phyloP scores from a whole-genome alignment of 1,140 invertebrate species.

The Agraylea sexmaculata region DNA sequence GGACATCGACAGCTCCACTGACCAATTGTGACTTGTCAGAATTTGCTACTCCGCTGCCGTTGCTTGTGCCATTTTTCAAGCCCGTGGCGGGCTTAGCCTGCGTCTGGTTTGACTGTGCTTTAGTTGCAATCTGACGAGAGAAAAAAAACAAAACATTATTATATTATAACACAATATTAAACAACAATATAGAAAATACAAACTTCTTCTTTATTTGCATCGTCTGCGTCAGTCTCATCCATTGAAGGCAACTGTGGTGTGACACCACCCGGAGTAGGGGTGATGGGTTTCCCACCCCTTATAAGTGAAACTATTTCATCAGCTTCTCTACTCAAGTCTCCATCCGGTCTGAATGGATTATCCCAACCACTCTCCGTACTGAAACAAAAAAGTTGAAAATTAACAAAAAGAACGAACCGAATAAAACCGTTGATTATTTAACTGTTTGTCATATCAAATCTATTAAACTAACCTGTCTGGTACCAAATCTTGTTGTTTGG shows the following conservation, averaged over 20 bases:
- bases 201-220: constrained; percentile 11
- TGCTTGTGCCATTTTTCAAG: constrained; percentile 33
- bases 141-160: constrained; percentile 2
- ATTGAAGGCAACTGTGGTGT: constrained; percentile 26
- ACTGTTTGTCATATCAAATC: no score
- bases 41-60: constrained; percentile 28
- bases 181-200: not conserved
- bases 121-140: constrained; percentile 26
- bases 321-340: constrained; percentile 85
- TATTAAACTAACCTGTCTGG: no score
- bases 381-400: constrained; percentile 39
- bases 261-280: constrained; percentile 30
- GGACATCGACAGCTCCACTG: constrained; percentile 56
- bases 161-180: not conserved
- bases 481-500: constrained; percentile 28
- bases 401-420: no score
- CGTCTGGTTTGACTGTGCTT: constrained; percentile 28
- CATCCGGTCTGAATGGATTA: constrained; percentile 93
- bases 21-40: constrained; percentile 25
- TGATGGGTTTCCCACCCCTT: constrained; percentile 54
- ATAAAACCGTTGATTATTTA: no score
- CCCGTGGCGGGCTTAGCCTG: constrained; percentile 28
- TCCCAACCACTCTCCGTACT: constrained; percentile 93
- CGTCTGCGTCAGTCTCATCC: constrained; percentile 31
- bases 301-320: constrained; percentile 93